phyloP scores from a whole-genome alignment of 2,888 invertebrate species.

The Cheiracanthium punctorium region DNA sequence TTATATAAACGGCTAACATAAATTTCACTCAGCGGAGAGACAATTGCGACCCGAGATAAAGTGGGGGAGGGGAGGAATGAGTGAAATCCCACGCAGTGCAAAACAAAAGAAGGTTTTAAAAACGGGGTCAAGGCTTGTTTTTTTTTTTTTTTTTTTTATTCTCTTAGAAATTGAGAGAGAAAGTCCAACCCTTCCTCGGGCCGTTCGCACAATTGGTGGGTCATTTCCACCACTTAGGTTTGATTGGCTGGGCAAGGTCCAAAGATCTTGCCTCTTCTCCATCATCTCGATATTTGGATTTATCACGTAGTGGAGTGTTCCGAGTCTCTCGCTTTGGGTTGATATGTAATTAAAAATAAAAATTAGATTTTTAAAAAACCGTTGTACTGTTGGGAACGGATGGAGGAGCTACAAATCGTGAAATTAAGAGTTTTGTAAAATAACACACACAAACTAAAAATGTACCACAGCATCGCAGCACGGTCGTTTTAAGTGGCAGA shows the following conservation, averaged over 20 bases:
- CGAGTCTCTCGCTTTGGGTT: too few species aligned
- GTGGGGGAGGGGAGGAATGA: neutral
- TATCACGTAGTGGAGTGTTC: too few species aligned
- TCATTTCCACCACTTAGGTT: neutral
- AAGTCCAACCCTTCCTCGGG: neutral
- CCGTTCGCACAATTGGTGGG: neutral
- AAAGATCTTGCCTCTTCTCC: conserved; percentile 10
- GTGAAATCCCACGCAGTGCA: neutral
- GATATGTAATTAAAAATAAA: too few species aligned
- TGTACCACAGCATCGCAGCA: too few species aligned
- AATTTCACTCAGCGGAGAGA: neutral
- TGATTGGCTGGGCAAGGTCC: neutral
- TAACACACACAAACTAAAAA: too few species aligned
- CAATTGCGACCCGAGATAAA: neutral
- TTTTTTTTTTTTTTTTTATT: too few species aligned
- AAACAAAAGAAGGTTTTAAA: conserved; percentile 42
- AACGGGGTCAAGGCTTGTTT: conserved; percentile 63
- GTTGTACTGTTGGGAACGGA: too few species aligned
- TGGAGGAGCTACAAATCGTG: too few species aligned
- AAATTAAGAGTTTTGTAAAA: too few species aligned
- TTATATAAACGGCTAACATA: neutral
- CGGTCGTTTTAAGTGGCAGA: too few species aligned
- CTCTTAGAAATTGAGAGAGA: conserved; percentile 1
- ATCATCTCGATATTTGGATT: neutral
- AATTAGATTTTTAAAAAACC: too few species aligned